Percentiles rank a stretch among this genome's conserved stretches.
Evolutionary conservation across 2,797 vertebrate genomes (phyloP).

Genomic region (Sebastes cheni): DNA sequence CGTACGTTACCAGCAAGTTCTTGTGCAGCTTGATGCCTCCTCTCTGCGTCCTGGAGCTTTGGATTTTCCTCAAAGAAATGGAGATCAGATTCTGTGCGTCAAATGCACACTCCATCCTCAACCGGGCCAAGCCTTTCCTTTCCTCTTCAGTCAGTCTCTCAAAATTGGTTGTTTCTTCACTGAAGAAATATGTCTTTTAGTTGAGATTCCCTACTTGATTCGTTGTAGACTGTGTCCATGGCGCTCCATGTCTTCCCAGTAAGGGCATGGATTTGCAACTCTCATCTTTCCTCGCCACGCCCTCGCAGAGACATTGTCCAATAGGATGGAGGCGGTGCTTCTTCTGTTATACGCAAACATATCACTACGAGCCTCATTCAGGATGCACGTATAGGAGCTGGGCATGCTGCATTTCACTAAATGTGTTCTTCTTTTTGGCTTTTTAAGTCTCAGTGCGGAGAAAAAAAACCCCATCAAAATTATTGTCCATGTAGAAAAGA

Average conservation of each 20-base stretch:
- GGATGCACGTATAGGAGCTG: slow-evolving; percentile 69
- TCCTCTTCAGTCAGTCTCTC: slow-evolving; percentile 48
- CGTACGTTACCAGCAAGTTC: slow-evolving; percentile 96
- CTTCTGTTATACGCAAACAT: slow-evolving; percentile 90
- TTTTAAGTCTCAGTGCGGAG: slow-evolving; percentile 51
- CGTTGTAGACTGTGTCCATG: slow-evolving; percentile 79
- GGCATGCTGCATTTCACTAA: slow-evolving; percentile 74
- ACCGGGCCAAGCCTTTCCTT: slow-evolving; percentile 57
- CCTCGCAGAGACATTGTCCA: slow-evolving; percentile 78
- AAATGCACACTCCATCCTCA: slow-evolving; percentile 91
- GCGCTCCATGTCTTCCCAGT: slow-evolving; percentile 80
- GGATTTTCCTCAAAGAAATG: slow-evolving; percentile 96
- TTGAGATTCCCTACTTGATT: slow-evolving; percentile 69
- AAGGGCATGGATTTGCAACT: slow-evolving; percentile 85
- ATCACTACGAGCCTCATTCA: slow-evolving; percentile 78
- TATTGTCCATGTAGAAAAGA: slow-evolving; percentile 1
- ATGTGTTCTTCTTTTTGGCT: slow-evolving; percentile 36
- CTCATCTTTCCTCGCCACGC: slow-evolving; percentile 82
- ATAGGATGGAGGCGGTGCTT: slow-evolving; percentile 89
- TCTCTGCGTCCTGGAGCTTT: slow-evolving; percentile 94
- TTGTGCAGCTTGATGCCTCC: slow-evolving; percentile 97
- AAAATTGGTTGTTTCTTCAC: slow-evolving; percentile 55
- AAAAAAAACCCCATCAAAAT: slow-evolving; percentile 15
- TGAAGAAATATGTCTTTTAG: slow-evolving; percentile 62
- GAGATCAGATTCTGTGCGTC: slow-evolving; percentile 95